phyloP scores from a whole-genome alignment of 2,797 vertebrate species.

The Novumbra hubbsi region DNA sequence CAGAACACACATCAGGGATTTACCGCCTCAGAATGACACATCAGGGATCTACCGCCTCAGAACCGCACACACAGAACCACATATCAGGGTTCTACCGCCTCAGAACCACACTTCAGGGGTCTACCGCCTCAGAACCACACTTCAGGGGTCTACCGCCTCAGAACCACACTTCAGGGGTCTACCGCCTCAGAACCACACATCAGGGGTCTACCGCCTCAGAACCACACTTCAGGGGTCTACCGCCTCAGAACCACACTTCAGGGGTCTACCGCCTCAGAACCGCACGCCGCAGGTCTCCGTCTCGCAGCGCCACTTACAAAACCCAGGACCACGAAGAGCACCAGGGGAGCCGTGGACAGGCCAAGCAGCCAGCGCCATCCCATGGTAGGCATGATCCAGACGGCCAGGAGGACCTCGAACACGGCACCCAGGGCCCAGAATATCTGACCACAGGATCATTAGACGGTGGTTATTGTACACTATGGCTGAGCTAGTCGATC shows the following conservation, averaged over 20 bases:
- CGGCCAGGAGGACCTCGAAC: conserved; percentile 85
- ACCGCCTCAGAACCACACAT: too few species aligned
- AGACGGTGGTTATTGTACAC: not conserved
- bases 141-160: too few species aligned
- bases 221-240: not conserved
- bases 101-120: too few species aligned
- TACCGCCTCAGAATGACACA: too few species aligned
- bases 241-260: not conserved
- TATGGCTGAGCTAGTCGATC: not conserved
- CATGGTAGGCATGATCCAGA: conserved; percentile 86
- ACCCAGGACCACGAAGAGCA: conserved; percentile 80
- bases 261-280: too few species aligned
- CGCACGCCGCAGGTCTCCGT: not conserved
- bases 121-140: too few species aligned
- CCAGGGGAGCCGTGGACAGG: conserved; percentile 79
- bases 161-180: too few species aligned
- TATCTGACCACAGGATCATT: conserved; percentile 61
- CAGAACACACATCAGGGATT: not conserved
- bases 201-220: too few species aligned
- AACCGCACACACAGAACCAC: not conserved
- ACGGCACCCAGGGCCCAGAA: conserved; percentile 88
- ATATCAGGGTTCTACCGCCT: not conserved
- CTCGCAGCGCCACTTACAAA: conserved; percentile 75
- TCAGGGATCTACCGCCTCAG: too few species aligned
- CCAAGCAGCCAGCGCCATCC: conserved; percentile 92